Evolutionary conservation across 2,888 invertebrate species (phyloP).

Genomic region (Marasmarcha lunaedactyla): DNA sequence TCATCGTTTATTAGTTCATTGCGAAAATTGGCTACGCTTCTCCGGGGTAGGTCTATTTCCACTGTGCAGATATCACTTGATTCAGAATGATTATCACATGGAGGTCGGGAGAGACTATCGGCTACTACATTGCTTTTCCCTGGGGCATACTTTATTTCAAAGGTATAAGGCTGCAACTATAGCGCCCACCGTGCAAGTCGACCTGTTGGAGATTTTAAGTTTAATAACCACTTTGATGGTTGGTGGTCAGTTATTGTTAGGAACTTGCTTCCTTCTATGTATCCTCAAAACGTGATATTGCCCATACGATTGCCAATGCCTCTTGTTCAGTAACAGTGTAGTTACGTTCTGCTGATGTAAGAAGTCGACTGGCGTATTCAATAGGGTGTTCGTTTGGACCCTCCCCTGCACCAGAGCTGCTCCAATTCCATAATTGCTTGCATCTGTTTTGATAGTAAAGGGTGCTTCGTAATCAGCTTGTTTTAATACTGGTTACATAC

Average conservation of each 20-base stretch:
- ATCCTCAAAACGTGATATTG: conserved; percentile 8
- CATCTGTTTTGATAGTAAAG: conserved; percentile 8
- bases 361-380: conserved; percentile 15
- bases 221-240: conserved; percentile 8
- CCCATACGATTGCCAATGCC: conserved; percentile 10
- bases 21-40: no score
- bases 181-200: conserved; percentile 13
- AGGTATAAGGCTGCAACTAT: conserved; percentile 8
- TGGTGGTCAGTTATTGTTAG: conserved; percentile 8
- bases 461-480: conserved; percentile 4
- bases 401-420: conserved; percentile 15
- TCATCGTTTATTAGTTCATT: no score
- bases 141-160: conserved; percentile 6
- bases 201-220: conserved; percentile 8
- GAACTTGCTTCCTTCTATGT: conserved; percentile 7
- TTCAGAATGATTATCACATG: not conserved
- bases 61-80: conserved; percentile 1
- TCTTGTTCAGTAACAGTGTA: conserved; percentile 10
- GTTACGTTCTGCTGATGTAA: conserved; percentile 9
- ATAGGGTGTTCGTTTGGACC: conserved; percentile 12
- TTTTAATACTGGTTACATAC: conserved; percentile 6
- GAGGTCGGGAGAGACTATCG: conserved; percentile 6
- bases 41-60: conserved; percentile 1
- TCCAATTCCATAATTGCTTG: conserved; percentile 9
- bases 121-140: conserved; percentile 11